These are phyloP conservation scores for Geopemphigus sp. DNA, from an alignment of 1,140 invertebrate genomes.

Conservation along the genomic window DNA sequence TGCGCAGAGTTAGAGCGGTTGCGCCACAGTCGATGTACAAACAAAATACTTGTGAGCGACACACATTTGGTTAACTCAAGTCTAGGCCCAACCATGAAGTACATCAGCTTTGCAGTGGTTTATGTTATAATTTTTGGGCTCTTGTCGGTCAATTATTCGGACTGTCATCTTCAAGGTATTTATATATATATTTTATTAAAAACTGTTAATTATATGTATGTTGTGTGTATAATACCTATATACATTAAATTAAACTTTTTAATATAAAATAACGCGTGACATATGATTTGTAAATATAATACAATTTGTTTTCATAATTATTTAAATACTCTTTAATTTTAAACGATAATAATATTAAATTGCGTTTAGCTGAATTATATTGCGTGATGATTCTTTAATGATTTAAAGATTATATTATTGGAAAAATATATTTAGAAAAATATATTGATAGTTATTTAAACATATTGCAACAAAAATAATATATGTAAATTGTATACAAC, in stretches of 20 bases:
- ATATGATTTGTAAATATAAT: too few species aligned
- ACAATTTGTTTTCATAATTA: too few species aligned
- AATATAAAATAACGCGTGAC: neutral
- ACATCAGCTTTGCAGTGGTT: constrained; percentile 44
- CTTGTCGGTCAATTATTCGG: constrained; percentile 4
- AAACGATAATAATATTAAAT: too few species aligned
- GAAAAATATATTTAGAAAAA: too few species aligned
- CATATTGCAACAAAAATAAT: too few species aligned
- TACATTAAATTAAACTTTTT: neutral
- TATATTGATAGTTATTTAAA: too few species aligned
- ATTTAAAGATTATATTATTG: too few species aligned
- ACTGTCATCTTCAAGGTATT: constrained; percentile 39
- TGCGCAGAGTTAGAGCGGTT: constrained; percentile 4
- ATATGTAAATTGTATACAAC: too few species aligned
- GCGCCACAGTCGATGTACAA: constrained; percentile 36
- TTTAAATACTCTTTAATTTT: too few species aligned
- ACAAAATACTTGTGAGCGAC: neutral
- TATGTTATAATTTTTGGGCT: constrained; percentile 40
- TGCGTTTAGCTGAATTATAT: too few species aligned
- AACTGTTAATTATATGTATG: neutral
- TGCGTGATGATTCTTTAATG: too few species aligned
- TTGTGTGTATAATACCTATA: neutral
- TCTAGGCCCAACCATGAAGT: constrained; percentile 35
- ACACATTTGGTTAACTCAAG: constrained; percentile 41
- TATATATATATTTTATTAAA: neutral